These are phyloP conservation scores for Sminthurides bifidus DNA, from an alignment of 1,140 invertebrate genomes.

Conservation along the genomic window DNA sequence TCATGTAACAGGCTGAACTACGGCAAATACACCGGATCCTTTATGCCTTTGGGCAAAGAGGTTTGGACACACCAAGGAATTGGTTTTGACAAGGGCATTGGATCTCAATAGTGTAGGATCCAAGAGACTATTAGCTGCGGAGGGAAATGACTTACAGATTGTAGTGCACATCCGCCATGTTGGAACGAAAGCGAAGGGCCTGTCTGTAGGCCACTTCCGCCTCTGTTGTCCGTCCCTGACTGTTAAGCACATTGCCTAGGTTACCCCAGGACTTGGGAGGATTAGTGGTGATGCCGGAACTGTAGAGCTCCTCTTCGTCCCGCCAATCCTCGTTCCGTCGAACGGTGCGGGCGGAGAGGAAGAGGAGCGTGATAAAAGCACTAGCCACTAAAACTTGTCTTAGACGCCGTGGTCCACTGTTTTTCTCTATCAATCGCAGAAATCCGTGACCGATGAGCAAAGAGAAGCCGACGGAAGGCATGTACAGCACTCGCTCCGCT, in stretches of 20 bases:
- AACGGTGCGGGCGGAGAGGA: constrained; percentile 64
- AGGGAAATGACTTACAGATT: constrained; percentile 71
- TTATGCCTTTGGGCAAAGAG: too few relatives aligned
- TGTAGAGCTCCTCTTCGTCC: constrained; percentile 83
- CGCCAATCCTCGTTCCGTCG: constrained; percentile 78
- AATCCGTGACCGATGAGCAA: constrained; percentile 64
- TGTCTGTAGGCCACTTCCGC: constrained; percentile 75
- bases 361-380: constrained; percentile 36
- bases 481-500: constrained; percentile 85
- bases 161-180: constrained; percentile 94
- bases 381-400: neutral
- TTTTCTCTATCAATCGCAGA: constrained; percentile 11
- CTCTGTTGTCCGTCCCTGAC: constrained; percentile 66
- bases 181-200: constrained; percentile 72
- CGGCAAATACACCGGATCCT: too few relatives aligned
- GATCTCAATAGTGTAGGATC: too few relatives aligned
- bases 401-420: neutral
- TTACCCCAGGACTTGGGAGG: constrained; percentile 80
- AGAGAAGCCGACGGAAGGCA: constrained; percentile 91
- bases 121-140: neutral
- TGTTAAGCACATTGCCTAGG: constrained; percentile 78
- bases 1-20: too few relatives aligned
- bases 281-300: constrained; percentile 79
- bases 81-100: too few relatives aligned
- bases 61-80: too few relatives aligned